Conservation (phyloP, 2,113 vertebrate genomes). For the Gopherus evgoodei region DNA sequence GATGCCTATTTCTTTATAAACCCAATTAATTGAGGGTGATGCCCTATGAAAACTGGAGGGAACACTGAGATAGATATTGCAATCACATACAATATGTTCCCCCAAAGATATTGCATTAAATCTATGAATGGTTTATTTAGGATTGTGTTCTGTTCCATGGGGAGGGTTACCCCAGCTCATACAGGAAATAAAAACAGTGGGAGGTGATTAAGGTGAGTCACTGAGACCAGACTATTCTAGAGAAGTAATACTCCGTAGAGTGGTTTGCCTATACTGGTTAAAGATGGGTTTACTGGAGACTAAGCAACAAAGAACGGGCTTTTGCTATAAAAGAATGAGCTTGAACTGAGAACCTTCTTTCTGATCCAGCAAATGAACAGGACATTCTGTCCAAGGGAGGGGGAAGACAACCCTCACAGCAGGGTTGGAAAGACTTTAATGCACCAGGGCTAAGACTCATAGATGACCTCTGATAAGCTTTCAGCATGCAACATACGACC, state of each 20-base stretch:
- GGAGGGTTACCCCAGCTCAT: background rate
- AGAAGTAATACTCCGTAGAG: background rate
- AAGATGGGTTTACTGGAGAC: background rate
- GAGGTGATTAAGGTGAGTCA: background rate
- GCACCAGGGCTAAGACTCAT: background rate
- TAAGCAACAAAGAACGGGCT: background rate
- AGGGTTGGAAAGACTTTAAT: background rate
- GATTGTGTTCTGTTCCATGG: background rate
- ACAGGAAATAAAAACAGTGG: background rate
- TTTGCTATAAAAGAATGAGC: background rate
- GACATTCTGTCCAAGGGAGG: background rate
- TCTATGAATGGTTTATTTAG: background rate
- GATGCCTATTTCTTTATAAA: background rate
- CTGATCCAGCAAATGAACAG: background rate
- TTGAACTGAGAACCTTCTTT: too few relatives aligned
- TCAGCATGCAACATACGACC: background rate
- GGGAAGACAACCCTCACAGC: background rate
- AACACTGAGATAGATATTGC: background rate
- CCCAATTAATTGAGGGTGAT: background rate
- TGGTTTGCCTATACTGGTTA: background rate
- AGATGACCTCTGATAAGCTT: background rate
- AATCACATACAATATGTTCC: background rate
- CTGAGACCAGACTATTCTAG: background rate
- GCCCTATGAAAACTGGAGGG: background rate
- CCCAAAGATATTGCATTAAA: background rate